Conservation (phyloP, 92 coral and sea anemone genomes). For the Phenganax subtilis region DNA sequence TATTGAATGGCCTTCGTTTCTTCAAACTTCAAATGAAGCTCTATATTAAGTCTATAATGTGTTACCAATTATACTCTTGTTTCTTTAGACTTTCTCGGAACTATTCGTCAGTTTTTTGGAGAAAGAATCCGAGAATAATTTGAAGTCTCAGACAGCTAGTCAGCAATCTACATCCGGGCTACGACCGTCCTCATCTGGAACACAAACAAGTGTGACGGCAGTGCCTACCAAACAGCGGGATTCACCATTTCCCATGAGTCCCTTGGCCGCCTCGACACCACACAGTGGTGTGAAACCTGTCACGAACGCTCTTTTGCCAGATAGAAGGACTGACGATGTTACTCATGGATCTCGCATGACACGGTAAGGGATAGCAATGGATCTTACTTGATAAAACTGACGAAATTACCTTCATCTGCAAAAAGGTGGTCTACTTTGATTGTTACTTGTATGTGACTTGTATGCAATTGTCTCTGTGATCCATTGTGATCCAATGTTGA, state of each 20-base stretch:
- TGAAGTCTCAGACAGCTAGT: slow-evolving; percentile 21
- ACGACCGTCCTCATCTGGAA: not conserved
- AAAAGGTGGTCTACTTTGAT: no score
- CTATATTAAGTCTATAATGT: no score
- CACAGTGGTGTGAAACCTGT: slow-evolving; percentile 5
- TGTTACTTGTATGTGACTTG: no score
- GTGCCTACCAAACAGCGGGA: slow-evolving; percentile 10
- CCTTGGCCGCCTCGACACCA: slow-evolving; percentile 24
- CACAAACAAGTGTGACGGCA: slow-evolving; percentile 15
- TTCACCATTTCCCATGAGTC: slow-evolving; percentile 10
- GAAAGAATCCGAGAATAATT: slow-evolving; percentile 70
- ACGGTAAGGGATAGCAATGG: slow-evolving; percentile 14
- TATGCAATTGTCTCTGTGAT: no score
- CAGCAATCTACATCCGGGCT: not conserved
- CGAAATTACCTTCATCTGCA: no score
- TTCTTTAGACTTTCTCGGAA: slow-evolving; percentile 78
- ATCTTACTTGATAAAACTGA: not conserved
- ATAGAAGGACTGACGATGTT: slow-evolving; percentile 3
- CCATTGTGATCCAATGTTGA: no score
- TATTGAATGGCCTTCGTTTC: no score
- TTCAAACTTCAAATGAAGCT: no score
- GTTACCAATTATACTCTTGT: not conserved
- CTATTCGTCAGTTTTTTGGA: slow-evolving; percentile 90
- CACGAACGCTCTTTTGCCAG: slow-evolving; percentile 2
- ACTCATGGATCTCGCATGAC: slow-evolving; percentile 5